Base-by-base conservation (phyloP, 2,113 vertebrate species). In the Lonchura striata region DNA sequence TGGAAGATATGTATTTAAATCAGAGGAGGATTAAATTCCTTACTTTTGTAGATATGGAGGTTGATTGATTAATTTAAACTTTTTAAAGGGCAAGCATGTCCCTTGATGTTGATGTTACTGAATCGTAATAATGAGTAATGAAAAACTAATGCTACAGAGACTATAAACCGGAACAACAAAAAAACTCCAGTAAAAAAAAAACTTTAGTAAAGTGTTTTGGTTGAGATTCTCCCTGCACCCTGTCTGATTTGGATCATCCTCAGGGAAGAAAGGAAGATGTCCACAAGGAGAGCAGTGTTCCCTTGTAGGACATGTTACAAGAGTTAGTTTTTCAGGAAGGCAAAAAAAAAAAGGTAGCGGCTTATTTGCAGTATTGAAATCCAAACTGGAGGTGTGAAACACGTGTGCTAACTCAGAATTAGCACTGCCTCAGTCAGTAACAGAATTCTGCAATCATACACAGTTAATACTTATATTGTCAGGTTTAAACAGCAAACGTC, bases 331-430 rank as follows among this genome's bases (percentile, higher is more conserved):
- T 71, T 42, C 27, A 21, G 53, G 49, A 37, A 22, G 10, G 4
- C 1, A n/a, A 2, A 9, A 8, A 4, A 0, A 4, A 4, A 3
- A 28, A 16, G 20, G 2, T 5, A 35, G 22, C 23, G 19, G 15
- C 25, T 64, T 42, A 7, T 42, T 64, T 85, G 18, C 21, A 33
- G 35, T 63, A 15, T 20, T 44, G 68, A 86, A 84, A 66, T 84
- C n/a, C 9, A 59, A 24, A 53, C 15, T 31, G 54, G 22, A 74
- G 19, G 9, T 61, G 18, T 49, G 31, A 82, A 83, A 57, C 6
- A 35, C 12, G 11, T n/a, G 0, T 7, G 20, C 10, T 87, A 66
- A 66, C 41, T 85, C 25, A 70, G 47, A 87, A 42, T 35, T 66
- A 42, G 23, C 18, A 11, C 25, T 41, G 10, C 11, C 11, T 70